Evolutionary conservation across 2,797 vertebrate species (phyloP).

Genomic region (Sebastes taczanowskii): DNA sequence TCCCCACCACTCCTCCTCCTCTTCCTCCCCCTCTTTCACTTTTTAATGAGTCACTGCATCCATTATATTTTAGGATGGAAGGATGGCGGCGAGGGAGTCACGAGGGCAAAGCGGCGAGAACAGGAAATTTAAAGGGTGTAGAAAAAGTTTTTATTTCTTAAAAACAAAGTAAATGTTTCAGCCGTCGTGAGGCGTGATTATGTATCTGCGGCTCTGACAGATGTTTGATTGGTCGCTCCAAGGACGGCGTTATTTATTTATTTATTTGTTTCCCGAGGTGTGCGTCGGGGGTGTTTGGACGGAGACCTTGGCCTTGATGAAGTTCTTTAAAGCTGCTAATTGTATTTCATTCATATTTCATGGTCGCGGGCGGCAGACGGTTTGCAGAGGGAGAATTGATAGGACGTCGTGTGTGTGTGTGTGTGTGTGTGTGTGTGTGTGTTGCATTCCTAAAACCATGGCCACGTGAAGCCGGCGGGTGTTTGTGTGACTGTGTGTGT

Average conservation of each 20-base stretch:
- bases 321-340: constrained; percentile 64
- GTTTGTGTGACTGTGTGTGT: not conserved
- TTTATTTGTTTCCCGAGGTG: not conserved
- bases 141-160: constrained; percentile 9
- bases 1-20: not conserved
- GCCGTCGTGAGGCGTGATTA: constrained; percentile 5
- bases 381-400: constrained; percentile 43
- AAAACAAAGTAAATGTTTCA: not conserved
- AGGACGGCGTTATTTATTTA: constrained; percentile 33
- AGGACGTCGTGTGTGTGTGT: constrained; percentile 22
- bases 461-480: constrained; percentile 8
- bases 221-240: constrained; percentile 36
- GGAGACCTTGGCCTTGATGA: constrained; percentile 64
- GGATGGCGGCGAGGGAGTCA: constrained; percentile 20
- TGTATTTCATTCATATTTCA: constrained; percentile 73
- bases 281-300: not conserved
- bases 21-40: constrained; percentile 50
- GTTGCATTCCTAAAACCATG: constrained; percentile 36
- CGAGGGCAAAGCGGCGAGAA: constrained; percentile 23
- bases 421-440: not conserved
- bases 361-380: constrained; percentile 33
- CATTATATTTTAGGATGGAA: constrained; percentile 61
- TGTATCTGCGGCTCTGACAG: constrained; percentile 5
- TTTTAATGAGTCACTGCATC: constrained; percentile 84
- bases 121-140: not conserved